Base-by-base conservation (phyloP, 2,113 vertebrate genomes). In the Triplophysa tibetana region DNA sequence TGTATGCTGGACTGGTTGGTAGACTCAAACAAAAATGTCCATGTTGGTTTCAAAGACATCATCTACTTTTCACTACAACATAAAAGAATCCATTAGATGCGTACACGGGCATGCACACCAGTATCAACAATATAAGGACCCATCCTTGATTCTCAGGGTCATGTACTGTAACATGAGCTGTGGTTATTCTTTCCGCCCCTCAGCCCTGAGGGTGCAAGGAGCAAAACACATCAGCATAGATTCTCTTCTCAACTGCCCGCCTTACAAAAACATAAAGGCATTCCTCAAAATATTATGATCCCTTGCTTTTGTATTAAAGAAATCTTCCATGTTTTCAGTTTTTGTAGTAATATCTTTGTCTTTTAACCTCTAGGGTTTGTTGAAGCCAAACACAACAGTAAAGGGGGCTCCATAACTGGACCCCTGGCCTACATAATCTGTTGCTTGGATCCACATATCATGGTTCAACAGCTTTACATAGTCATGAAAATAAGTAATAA, bases 1-100 rank as follows among this genome's bases (percentile, higher is more conserved):
- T 7, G 33, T 38, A 38, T 38, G 33, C 6, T 38, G 33, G 33
- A 38, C 33, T 38, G 33, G 29, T 33, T 33, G 4, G 33, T 38
- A 38, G 33, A 8, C 33, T 38, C 6, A 38, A 7, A 38, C 33
- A 38, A 38, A 38, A 38, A 7, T 38, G 33, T 38, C 33, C 33
- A 7, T 38, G 33, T 38, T 38, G n/a, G n/a, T n/a, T n/a, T 50
- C 48, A 50, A 50, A 50, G 13, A 50, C 33, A 38, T 38, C 14
- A 17, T 54, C 4, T 17, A 4, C 14, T 17, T 54, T 19, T 16
- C 5, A 52, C 50, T 17, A 17, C 14, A 54, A 54, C 14, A 6
- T 19, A 16, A 54, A 54, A 54, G 26, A 74, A 11, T 60, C 69
- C 4, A 48, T 38, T 52, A 81, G 16, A 54, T 17, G 69, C 58